Evolutionary conservation across 2,888 invertebrate genomes (phyloP).

Genomic region (Tholera decimalis): DNA sequence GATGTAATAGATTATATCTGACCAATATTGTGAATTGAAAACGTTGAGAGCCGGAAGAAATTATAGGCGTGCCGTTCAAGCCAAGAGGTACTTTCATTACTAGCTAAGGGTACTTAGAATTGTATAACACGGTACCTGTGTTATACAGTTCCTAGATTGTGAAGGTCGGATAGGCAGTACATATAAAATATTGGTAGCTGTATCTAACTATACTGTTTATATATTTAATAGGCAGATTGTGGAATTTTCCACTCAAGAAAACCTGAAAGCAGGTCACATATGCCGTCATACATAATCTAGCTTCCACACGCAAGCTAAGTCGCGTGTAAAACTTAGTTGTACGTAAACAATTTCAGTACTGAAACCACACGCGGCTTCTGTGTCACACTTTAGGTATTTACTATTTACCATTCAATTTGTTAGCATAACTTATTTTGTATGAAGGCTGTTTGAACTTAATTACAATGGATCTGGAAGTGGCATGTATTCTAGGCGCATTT

Average conservation of each 20-base stretch:
- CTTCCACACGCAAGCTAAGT: neutral
- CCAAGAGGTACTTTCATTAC: neutral
- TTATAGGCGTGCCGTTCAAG: neutral
- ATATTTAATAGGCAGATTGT: neutral
- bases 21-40: neutral
- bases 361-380: conserved; percentile 30
- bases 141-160: neutral
- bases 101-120: too few relatives aligned
- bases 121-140: too few relatives aligned
- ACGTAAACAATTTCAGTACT: conserved; percentile 16
- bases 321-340: conserved; percentile 25
- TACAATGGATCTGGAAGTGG: conserved; percentile 8
- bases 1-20: neutral
- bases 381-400: conserved; percentile 36
- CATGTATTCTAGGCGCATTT: conserved; percentile 12
- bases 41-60: neutral
- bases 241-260: neutral
- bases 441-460: conserved; percentile 34
- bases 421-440: conserved; percentile 41
- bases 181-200: neutral
- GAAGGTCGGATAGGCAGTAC: neutral
- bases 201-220: too few relatives aligned
- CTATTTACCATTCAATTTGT: conserved; percentile 39
- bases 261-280: neutral
- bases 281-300: neutral